Evolutionary conservation across 1,140 invertebrate genomes (phyloP), one percentile per base, ranked within the genome.

Genomic region (Spodoptera litura): DNA sequence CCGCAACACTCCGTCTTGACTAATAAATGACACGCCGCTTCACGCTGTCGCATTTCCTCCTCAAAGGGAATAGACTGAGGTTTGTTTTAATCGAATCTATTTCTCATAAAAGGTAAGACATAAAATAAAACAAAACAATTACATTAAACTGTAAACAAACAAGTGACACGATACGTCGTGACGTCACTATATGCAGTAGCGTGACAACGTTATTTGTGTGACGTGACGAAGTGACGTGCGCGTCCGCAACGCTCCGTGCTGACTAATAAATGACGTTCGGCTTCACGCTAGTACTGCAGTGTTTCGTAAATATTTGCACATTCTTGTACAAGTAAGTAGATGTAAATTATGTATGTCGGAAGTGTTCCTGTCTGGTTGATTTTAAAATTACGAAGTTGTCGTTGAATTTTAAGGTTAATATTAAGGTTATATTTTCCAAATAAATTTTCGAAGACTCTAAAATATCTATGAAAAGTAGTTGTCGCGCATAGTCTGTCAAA

Each of bases 181-280:
- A 68, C 49, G 49, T 44, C 61, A 64, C 35, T 13, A 5, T 20
- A 9, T 10, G 35, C 68, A 44, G 35, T 20, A 27, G 55, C 71
- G 71, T 73, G 56, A 73, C 71, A 73, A 59, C 71, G 71, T 73
- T 73, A 73, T 73, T 73, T 59, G 71, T 59, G 71, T 73, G 56
- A 58, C 56, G 71, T 73, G 53, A 73, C 71, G 38, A 58, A 38
- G 71, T 73, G 53, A 73, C 71, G 55, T 38, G 53, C 71, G 53
- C 53, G 70, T 58, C 53, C 53, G 53, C 70, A 44, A 38, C 53
- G 70, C 31, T 55, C 53, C 68, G 35, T 56, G 15, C 20, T 73
- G 71, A 73, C 71, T 56, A 61, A 73, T 73, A 55, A 72, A 55
- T 56, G 71, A 59, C 71, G 38, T 73, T 56, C 38, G 71, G 71